Base-by-base conservation (phyloP, 2,113 vertebrate species). In the Sardina pilchardus region DNA sequence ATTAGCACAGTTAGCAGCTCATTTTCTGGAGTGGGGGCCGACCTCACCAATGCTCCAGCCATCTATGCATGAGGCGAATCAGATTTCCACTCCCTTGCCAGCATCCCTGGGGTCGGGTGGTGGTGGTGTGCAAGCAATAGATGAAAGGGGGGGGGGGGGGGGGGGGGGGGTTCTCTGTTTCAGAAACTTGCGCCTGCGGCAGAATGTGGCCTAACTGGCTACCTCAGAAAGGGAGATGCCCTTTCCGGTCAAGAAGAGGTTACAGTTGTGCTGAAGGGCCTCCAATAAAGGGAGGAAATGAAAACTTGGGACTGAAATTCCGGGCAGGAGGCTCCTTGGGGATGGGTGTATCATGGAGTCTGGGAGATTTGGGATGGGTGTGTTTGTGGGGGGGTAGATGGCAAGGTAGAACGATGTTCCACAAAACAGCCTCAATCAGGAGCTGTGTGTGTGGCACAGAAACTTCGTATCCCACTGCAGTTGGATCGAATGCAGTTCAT, bases 1-100 rank as follows among this genome's bases (percentile, higher is more conserved):
- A 87, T 86, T 83, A 87, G 80, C 89, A 59, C 78, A 24, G 26
- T 85, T 82, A 90, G 86, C 36, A 24, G 82, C 45, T 86, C 19
- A 86, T 14, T 24, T 47, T 82, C n/a, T 84, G 36, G 26, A 17
- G 84, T 53, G 53, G 88, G 67, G 63, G 45, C 26, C 26, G 83
- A 85, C 63, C 63, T 30, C 63, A 30, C 63, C 7, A 14, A 67
- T 67, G 26, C 63, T n/a, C 63, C 63, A 30, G 63, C 63, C 34
- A 34, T 86, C 59, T 43, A 34, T 84, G 89, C 82, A 81, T 26
- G 71, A 86, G 71, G 78, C 81, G 56, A 82, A 91, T 78, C 75
- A 30, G n/a, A 82, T 85, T 16, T 82, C 63, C 30, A 12, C 19
- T 78, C 71, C 26, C 30, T 36, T 78, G 71, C 71, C 71, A 78